Evolutionary conservation across 2,113 vertebrate genomes (phyloP).

Genomic region (Narcine bancroftii): DNA sequence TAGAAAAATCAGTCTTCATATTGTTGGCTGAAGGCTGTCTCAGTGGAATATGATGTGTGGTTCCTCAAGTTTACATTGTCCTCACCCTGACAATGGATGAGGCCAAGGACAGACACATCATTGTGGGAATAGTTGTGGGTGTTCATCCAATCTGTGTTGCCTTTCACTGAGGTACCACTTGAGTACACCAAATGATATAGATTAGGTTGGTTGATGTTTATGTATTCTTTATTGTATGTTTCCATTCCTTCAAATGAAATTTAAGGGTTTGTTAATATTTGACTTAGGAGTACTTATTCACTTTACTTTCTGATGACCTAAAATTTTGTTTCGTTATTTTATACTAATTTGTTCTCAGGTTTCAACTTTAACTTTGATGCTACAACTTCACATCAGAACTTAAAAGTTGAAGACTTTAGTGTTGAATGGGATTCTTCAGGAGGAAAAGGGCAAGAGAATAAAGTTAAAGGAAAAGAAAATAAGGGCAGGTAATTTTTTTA

Average conservation of each 20-base stretch:
- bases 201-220: too few relatives aligned
- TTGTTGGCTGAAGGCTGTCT: too few relatives aligned
- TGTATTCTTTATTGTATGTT: too few relatives aligned
- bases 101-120: too few relatives aligned
- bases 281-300: neutral
- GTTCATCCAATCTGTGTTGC: too few relatives aligned
- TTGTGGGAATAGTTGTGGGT: too few relatives aligned
- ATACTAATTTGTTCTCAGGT: constrained; percentile 51
- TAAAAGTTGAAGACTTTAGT: constrained; percentile 73
- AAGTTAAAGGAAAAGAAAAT: constrained; percentile 78
- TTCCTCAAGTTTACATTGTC: too few relatives aligned
- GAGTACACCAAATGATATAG: too few relatives aligned
- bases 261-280: neutral
- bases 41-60: too few relatives aligned
- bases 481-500: constrained; percentile 69
- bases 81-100: too few relatives aligned
- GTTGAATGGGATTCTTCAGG: constrained; percentile 88
- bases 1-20: too few relatives aligned
- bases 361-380: constrained; percentile 75
- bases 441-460: constrained; percentile 74
- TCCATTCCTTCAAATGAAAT: neutral
- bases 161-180: too few relatives aligned
- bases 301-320: constrained; percentile 40
- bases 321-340: neutral
- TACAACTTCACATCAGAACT: constrained; percentile 73